Evolutionary conservation across 2,797 vertebrate genomes (phyloP).

Genomic region (Triplophysa bombifrons): DNA sequence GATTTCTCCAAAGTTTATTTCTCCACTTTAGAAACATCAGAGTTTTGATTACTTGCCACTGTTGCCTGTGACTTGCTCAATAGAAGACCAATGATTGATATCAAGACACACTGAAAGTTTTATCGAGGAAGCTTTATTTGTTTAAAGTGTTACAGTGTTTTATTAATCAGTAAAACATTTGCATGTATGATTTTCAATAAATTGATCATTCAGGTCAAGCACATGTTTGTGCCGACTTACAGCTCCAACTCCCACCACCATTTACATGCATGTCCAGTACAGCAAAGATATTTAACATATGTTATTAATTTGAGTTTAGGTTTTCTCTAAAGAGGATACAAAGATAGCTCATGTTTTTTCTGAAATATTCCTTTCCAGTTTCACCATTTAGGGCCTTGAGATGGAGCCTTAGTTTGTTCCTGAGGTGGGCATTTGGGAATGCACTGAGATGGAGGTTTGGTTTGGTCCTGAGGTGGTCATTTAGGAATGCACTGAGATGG

Average conservation of each 20-base stretch:
- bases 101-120: neutral
- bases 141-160: neutral
- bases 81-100: neutral
- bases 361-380: too few relatives aligned
- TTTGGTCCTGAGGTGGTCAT: too few relatives aligned
- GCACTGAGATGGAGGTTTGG: too few relatives aligned
- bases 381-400: too few relatives aligned
- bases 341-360: neutral
- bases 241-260: neutral
- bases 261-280: too few relatives aligned
- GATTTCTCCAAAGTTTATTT: neutral
- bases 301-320: neutral
- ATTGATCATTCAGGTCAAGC: too few relatives aligned
- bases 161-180: neutral
- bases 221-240: too few relatives aligned
- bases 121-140: neutral
- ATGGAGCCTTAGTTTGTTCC: too few relatives aligned
- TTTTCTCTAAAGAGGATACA: neutral
- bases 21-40: neutral
- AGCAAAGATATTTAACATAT: too few relatives aligned
- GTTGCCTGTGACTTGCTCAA: neutral
- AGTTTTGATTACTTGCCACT: neutral
- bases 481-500: too few relatives aligned
- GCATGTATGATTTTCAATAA: too few relatives aligned
- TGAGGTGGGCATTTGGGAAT: too few relatives aligned